phyloP scores from a whole-genome alignment of 2,113 vertebrate genomes.

The Bos javanicus region DNA sequence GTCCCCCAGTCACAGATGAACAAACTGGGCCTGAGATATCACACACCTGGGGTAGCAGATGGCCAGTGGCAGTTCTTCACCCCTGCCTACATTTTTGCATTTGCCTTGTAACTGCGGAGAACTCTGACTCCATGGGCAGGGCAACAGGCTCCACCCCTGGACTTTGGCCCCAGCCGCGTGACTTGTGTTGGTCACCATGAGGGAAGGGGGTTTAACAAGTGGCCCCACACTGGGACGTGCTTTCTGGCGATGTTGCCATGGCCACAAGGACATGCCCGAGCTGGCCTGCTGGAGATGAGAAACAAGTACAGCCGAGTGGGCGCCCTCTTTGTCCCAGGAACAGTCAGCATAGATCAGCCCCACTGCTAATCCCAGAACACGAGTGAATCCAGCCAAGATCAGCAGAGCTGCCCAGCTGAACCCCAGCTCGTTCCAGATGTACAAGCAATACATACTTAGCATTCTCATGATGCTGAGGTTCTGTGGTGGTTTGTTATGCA shows the following conservation, averaged over 20 bases:
- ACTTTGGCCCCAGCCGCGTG: neutral
- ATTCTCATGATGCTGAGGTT: neutral
- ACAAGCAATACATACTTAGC: neutral
- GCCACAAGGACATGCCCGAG: neutral
- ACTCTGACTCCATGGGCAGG: neutral
- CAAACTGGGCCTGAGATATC: neutral
- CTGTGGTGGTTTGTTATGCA: neutral
- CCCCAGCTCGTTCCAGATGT: neutral
- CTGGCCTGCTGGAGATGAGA: neutral
- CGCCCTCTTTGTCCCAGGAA: neutral
- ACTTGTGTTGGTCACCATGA: neutral
- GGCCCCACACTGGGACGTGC: accelerated
- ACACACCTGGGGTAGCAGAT: neutral
- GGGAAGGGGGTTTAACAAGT: neutral
- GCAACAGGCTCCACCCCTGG: too few relatives aligned
- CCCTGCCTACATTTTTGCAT: neutral
- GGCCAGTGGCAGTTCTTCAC: too few relatives aligned
- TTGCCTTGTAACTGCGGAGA: neutral
- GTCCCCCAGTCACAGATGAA: neutral
- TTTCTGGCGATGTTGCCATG: accelerated
- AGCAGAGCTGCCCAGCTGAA: neutral
- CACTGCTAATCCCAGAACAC: neutral
- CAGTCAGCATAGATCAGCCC: neutral
- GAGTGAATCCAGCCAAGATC: neutral
- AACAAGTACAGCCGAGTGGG: too few relatives aligned